These are phyloP conservation scores for Drosophila pachea DNA, from an alignment of 1,140 invertebrate genomes.

Conservation along the genomic window DNA sequence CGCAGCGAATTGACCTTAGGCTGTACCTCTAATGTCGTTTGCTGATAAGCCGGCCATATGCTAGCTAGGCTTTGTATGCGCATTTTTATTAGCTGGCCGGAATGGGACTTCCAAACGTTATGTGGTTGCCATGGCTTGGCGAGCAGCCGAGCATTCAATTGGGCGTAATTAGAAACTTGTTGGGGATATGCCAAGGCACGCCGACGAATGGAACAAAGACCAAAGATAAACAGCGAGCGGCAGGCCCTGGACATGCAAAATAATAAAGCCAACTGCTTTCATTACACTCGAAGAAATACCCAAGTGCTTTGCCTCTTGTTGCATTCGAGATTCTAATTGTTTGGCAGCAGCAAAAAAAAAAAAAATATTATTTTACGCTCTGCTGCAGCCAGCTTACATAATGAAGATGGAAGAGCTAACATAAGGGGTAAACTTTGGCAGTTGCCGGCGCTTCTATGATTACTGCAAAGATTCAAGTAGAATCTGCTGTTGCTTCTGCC, in stretches of 20 bases:
- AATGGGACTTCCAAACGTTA: not conserved
- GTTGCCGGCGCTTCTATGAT: constrained; percentile 20
- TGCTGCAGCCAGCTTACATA: constrained; percentile 47
- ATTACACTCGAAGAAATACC: constrained; percentile 28
- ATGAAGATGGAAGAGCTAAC: constrained; percentile 30
- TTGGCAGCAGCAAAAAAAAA: constrained; percentile 8
- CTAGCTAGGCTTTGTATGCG: not conserved
- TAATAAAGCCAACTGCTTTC: constrained; percentile 35
- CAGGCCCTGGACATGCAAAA: constrained; percentile 42
- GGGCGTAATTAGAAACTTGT: constrained; percentile 66
- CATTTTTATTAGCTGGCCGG: constrained; percentile 4
- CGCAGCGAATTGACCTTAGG: constrained; percentile 40
- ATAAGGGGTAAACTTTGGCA: constrained; percentile 19
- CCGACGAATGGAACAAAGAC: constrained; percentile 29
- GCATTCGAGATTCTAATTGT: constrained; percentile 36
- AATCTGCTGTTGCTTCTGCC: not conserved
- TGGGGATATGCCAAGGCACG: constrained; percentile 17
- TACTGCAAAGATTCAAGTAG: constrained; percentile 20
- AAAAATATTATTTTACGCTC: constrained; percentile 61
- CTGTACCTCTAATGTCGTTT: constrained; percentile 31
- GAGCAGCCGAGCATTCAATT: constrained; percentile 48
- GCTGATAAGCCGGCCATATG: constrained; percentile 47
- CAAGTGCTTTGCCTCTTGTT: not conserved
- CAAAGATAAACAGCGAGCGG: constrained; percentile 15
- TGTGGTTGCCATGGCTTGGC: constrained; percentile 25